A percentile compares a stretch with the other conserved stretches of the same genome.
phyloP scores from a whole-genome alignment of 2,888 invertebrate genomes.

The Hecatera dysodea region DNA sequence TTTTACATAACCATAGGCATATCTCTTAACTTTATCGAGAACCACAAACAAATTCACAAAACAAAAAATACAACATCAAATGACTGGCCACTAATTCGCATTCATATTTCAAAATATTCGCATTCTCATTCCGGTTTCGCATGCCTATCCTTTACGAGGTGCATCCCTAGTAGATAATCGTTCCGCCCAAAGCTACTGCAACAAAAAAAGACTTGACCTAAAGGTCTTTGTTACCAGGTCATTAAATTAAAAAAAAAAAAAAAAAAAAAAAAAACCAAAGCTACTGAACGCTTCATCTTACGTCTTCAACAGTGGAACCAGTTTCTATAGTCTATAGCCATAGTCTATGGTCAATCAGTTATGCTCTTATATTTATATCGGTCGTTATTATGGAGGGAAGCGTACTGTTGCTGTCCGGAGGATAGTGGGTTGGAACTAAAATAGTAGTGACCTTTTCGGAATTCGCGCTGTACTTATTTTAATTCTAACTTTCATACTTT shows the following conservation, averaged over 20 bases:
- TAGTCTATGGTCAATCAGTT: slow-evolving; percentile 73
- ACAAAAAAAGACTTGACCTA: no score
- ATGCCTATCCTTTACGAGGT: not conserved
- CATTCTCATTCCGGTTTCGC: slow-evolving; percentile 9
- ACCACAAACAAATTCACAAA: not conserved
- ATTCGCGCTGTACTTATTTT: not conserved
- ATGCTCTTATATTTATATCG: slow-evolving; percentile 81
- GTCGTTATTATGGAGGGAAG: slow-evolving; percentile 73
- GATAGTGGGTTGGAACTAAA: slow-evolving; percentile 8
- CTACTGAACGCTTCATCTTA: slow-evolving; percentile 70
- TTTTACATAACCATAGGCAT: not conserved
- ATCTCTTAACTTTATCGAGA: not conserved
- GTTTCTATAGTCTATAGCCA: slow-evolving; percentile 64
- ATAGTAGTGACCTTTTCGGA: slow-evolving; percentile 4
- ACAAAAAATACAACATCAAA: not conserved
- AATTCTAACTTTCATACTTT: not conserved
- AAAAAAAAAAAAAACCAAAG: no score
- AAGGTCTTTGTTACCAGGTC: no score
- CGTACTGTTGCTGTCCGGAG: slow-evolving; percentile 16
- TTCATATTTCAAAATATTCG: slow-evolving; percentile 7
- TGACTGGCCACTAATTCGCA: not conserved
- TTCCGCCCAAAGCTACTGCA: slow-evolving; percentile 65
- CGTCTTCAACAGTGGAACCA: slow-evolving; percentile 74
- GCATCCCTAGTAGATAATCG: slow-evolving; percentile 53
- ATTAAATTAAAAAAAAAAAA: no score